These are phyloP conservation scores for Platycheirus albimanus DNA, from an alignment of 2,888 invertebrate genomes.

Conservation along the genomic window DNA sequence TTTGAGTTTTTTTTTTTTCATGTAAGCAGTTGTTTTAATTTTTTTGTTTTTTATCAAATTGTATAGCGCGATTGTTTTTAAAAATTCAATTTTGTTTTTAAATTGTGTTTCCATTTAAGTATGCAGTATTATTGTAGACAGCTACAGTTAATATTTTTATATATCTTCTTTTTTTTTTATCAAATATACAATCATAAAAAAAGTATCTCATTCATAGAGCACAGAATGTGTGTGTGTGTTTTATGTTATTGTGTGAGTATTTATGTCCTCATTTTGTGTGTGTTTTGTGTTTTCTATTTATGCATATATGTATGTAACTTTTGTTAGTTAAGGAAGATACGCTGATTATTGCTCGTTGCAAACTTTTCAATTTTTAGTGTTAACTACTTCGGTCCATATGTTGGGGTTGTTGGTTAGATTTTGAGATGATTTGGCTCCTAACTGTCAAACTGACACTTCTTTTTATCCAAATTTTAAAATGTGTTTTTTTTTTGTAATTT, in stretches of 20 bases:
- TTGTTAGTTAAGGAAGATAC: conserved; percentile 60
- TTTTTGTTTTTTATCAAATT: conserved; percentile 55
- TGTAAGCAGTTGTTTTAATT: conserved; percentile 77
- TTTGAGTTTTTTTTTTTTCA: conserved; percentile 77
- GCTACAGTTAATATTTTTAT: conserved; percentile 55
- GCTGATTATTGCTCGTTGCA: conserved; percentile 68
- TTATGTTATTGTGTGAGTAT: not conserved
- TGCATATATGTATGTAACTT: conserved; percentile 3
- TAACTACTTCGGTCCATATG: conserved; percentile 64
- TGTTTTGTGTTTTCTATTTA: conserved; percentile 11
- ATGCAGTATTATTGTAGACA: conserved; percentile 65
- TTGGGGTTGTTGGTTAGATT: conserved; percentile 23
- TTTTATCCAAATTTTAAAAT: conserved; percentile 18
- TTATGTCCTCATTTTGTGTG: not conserved
- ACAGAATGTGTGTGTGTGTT: conserved; percentile 32
- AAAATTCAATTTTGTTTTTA: conserved; percentile 49
- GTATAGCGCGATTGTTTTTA: conserved; percentile 67
- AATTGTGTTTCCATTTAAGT: conserved; percentile 46
- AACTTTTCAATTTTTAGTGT: conserved; percentile 48
- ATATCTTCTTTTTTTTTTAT: conserved; percentile 56
- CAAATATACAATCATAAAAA: conserved; percentile 70
- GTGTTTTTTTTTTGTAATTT: conserved; percentile 20
- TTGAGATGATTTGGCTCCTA: conserved; percentile 49
- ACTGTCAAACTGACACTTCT: conserved; percentile 27
- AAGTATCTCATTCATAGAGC: conserved; percentile 69